Base-by-base conservation (phyloP, 2,888 invertebrate species). In the Pammene fasciana region DNA sequence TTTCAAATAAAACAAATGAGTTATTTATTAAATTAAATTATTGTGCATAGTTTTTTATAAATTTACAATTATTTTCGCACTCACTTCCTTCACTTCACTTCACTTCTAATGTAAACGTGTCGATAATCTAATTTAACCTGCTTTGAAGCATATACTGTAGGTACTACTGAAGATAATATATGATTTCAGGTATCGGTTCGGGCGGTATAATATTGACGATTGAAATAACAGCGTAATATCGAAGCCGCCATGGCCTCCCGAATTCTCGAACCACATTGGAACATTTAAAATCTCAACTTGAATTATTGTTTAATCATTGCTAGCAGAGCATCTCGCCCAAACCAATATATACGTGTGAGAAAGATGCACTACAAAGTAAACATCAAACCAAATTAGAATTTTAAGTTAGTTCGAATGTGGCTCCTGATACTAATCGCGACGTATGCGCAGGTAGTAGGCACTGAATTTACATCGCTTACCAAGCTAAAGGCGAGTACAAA, bases 151-250 rank as follows among this genome's bases (percentile, higher is more conserved):
- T 48, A 46, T n/a, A n/a, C n/a, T n/a, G n/a, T n/a, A 41, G 10
- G 10, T 50, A 18, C 18, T 18, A 7, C 14, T 54, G 45, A 45
- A 45, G 59, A 10, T n/a, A 59, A 45, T 59, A 14, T 59, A 45
- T 45, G n/a, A 59, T 14, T 45, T n/a, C 26, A 5, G 10, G 10
- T 11, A 34, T 45, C 6, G 6, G 11, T 45, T 77, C 75, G 67
- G 71, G 80, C 86, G 70, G 57, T 88, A 86, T 82, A 81, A 86
- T 85, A 84, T 85, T 88, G 85, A 82, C 83, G 84, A 87, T 88
- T 87, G 87, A 88, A 87, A 85, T 87, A 85, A 86, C 78, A 79
- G 82, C 86, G 85, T 86, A 84, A 83, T 86, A 83, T 84, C 81
- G 82, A 79, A 26, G 4, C 82, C 79, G 78, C 80, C 82, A 85